Percentiles rank a stretch among this genome's conserved stretches.
phyloP scores from a whole-genome alignment of 2,113 vertebrate species.

The Smithornis capensis region DNA sequence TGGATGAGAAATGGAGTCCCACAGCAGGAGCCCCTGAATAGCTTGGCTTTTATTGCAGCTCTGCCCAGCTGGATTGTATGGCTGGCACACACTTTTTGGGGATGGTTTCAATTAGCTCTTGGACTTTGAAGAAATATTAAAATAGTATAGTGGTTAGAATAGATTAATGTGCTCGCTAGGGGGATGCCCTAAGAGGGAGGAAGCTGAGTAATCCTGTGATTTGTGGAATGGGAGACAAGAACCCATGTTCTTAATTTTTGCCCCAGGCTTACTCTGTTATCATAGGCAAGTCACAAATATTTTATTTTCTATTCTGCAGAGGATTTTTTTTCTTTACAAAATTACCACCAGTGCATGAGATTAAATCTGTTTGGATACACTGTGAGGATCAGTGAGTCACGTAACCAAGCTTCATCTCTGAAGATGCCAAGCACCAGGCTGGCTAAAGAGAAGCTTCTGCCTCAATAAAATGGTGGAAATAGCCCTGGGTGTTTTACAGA shows the following conservation, averaged over 20 bases:
- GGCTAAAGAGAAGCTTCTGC: neutral
- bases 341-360: neutral
- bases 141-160: neutral
- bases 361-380: neutral
- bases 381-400: neutral
- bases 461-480: neutral
- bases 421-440: neutral
- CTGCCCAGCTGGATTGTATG: neutral
- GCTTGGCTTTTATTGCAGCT: neutral
- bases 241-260: neutral
- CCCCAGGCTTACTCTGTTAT: neutral
- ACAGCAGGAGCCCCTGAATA: neutral
- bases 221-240: neutral
- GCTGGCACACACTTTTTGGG: neutral
- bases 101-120: neutral
- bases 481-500: fast-evolving
- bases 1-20: neutral
- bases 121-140: neutral
- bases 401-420: neutral
- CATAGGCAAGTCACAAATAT: neutral
- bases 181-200: neutral
- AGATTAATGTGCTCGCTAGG: neutral
- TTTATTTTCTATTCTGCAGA: neutral
- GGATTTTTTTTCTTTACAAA: neutral
- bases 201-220: neutral